Percentiles rank a stretch among this genome's conserved stretches.
Conservation (phyloP, 2,888 invertebrate species). For the Uloborus plumipes region DNA sequence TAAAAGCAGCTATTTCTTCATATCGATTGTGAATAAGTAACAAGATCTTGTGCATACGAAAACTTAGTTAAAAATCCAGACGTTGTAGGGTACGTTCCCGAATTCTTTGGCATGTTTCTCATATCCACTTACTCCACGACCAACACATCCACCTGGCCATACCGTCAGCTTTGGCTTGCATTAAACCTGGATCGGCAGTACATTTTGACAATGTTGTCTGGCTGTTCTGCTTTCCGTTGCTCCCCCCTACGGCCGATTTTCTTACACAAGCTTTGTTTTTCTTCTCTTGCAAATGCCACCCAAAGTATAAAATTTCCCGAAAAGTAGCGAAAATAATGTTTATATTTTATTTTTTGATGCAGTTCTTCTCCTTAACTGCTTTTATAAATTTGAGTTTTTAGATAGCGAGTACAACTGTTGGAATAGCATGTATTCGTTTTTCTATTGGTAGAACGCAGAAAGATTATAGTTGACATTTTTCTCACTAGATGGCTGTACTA, state of each 20-base stretch:
- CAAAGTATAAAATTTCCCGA: too few species aligned
- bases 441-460: neutral
- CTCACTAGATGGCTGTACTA: constrained; percentile 16
- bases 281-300: too few species aligned
- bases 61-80: neutral
- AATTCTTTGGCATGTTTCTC: neutral
- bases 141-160: neutral
- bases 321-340: too few species aligned
- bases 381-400: neutral
- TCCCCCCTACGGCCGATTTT: neutral
- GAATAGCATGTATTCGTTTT: neutral
- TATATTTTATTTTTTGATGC: too few species aligned
- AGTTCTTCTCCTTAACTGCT: too few species aligned
- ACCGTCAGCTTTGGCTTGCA: neutral
- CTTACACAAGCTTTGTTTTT: too few species aligned
- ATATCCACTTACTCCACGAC: neutral
- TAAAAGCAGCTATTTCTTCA: neutral
- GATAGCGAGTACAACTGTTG: neutral
- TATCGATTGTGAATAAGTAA: neutral
- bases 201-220: constrained; percentile 21
- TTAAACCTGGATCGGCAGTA: neutral
- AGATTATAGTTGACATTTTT: constrained; percentile 12
- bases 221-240: neutral
- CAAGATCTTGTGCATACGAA: neutral
- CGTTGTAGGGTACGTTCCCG: neutral